Evolutionary conservation across 2,888 invertebrate species (phyloP).

Genomic region (Ypsolopha sequella): DNA sequence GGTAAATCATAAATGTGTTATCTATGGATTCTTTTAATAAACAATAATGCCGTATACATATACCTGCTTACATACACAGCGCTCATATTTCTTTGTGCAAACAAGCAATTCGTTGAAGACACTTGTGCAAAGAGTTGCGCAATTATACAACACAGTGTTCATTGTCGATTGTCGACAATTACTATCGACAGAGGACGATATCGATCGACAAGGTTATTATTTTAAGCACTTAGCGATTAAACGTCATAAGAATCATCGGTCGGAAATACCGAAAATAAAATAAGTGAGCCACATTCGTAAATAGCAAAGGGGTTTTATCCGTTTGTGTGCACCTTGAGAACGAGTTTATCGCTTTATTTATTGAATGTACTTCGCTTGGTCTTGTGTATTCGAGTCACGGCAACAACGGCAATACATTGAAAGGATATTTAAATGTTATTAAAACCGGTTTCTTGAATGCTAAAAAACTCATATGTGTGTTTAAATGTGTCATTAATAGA

Average conservation of each 20-base stretch:
- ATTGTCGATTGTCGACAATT: conserved; percentile 24
- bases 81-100: neutral
- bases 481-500: neutral
- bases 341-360: conserved; percentile 11
- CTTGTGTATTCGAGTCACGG: conserved; percentile 6
- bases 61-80: too few species aligned
- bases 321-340: conserved; percentile 13
- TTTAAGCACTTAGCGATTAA: neutral
- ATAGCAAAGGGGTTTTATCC: conserved; percentile 16
- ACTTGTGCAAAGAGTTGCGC: conserved; percentile 40
- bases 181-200: neutral
- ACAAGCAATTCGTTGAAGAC: conserved; percentile 7
- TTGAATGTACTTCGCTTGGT: conserved; percentile 6
- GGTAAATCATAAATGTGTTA: too few species aligned
- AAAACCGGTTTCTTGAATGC: neutral
- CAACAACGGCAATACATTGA: conserved; percentile 1
- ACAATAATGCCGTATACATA: too few species aligned
- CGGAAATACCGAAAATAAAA: conserved; percentile 15
- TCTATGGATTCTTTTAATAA: too few species aligned
- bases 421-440: conserved; percentile 1
- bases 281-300: conserved; percentile 9
- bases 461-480: neutral
- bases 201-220: neutral
- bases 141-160: conserved; percentile 27
- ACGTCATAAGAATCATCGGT: neutral